phyloP scores from a whole-genome alignment of 2,113 vertebrate species.

The Picathartes gymnocephalus region DNA sequence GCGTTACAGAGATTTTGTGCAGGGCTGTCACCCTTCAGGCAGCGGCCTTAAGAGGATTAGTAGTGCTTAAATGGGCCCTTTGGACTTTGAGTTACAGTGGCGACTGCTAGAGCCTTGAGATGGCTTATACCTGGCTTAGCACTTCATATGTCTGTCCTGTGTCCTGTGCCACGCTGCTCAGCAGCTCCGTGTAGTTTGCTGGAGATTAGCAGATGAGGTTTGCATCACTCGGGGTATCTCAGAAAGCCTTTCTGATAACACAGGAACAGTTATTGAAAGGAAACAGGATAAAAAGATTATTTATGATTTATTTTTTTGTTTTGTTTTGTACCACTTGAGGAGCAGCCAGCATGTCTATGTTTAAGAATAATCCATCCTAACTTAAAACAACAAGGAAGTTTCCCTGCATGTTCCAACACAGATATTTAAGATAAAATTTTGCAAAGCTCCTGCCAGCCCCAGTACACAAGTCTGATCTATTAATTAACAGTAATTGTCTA shows the following conservation, averaged over 20 bases:
- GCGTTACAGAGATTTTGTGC: not conserved
- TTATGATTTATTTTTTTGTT: not conserved
- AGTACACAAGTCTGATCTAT: not conserved
- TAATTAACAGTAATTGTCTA: not conserved
- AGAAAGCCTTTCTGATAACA: not conserved
- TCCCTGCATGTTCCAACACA: not conserved
- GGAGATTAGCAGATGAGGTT: not conserved
- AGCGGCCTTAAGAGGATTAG: not conserved
- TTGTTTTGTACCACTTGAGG: not conserved
- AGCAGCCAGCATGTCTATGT: not conserved
- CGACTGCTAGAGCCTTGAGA: constrained; percentile 10
- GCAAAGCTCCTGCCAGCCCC: not conserved
- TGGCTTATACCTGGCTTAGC: constrained; percentile 37
- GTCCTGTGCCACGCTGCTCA: not conserved
- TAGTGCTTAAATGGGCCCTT: not conserved
- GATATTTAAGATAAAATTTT: not conserved
- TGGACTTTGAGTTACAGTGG: not conserved
- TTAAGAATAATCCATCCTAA: not conserved
- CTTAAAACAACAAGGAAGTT: not conserved
- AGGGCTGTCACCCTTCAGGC: not conserved
- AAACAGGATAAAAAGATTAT: not conserved
- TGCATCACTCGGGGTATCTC: not conserved
- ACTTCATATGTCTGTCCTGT: not conserved
- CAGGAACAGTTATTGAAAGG: not conserved
- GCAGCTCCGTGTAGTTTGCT: not conserved